These are phyloP conservation scores for Sander lucioperca DNA, from an alignment of 2,113 vertebrate species.

Conservation along the genomic window DNA sequence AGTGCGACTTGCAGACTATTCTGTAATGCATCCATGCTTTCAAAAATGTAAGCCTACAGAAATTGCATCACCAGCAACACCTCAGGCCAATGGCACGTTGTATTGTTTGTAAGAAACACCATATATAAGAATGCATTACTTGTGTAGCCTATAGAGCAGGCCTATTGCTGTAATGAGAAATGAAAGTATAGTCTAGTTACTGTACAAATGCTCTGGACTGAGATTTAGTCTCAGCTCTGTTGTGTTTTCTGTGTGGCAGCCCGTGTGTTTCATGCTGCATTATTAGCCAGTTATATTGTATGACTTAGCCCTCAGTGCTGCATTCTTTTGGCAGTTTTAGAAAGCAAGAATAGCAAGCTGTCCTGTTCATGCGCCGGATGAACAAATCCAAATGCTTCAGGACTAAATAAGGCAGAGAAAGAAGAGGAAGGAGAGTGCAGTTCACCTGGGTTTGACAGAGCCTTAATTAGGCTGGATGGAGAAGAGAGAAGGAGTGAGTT, in stretches of 20 bases:
- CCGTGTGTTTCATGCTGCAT: not conserved
- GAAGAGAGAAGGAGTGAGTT: not conserved
- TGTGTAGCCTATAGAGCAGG: too few species aligned
- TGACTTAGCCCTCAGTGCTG: not conserved
- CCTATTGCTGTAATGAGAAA: not conserved
- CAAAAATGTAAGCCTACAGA: not conserved
- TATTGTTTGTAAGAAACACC: too few species aligned
- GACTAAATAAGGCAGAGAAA: not conserved
- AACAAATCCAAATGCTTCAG: not conserved
- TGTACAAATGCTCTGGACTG: not conserved
- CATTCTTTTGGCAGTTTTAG: conserved; percentile 14
- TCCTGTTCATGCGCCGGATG: not conserved
- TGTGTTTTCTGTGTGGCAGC: not conserved
- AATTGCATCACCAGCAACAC: not conserved
- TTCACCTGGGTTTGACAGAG: conserved; percentile 39
- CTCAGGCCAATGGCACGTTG: not conserved
- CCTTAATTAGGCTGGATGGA: conserved; percentile 31
- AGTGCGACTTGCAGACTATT: not conserved
- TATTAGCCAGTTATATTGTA: not conserved
- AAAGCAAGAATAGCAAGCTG: conserved; percentile 14
- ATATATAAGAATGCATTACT: not conserved
- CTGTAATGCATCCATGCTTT: not conserved
- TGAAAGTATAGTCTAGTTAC: not conserved
- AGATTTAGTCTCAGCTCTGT: not conserved
- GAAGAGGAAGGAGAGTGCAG: not conserved